These are phyloP conservation scores for Triplophysa yarkandensis DNA, from an alignment of 2,797 vertebrate genomes.

Conservation along the genomic window DNA sequence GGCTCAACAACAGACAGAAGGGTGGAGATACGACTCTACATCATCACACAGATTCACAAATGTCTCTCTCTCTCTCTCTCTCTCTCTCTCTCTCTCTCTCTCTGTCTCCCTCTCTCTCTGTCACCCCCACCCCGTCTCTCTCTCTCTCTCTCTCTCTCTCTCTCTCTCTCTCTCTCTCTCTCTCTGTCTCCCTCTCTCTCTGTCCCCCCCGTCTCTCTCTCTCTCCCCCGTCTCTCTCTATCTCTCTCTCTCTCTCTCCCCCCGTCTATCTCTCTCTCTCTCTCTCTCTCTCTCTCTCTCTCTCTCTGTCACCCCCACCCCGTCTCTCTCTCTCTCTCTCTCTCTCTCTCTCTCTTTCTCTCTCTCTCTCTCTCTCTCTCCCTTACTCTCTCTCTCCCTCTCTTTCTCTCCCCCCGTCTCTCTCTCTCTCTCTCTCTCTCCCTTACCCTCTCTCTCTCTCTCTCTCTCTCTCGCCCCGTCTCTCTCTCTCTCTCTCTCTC, in stretches of 20 bases:
- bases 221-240: no score
- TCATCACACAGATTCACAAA: not conserved
- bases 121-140: not conserved
- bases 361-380: not conserved
- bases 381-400: no score
- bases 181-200: no score
- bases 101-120: not conserved
- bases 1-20: not conserved
- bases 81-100: constrained; percentile 8
- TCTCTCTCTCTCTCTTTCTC: no score
- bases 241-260: constrained; percentile 20
- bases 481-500: not conserved
- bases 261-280: constrained; percentile 18
- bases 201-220: no score
- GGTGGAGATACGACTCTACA: not conserved
- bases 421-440: no score
- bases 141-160: not conserved
- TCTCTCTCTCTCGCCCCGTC: constrained; percentile 15
- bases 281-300: not conserved
- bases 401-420: no score
- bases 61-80: constrained; percentile 23
- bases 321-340: no score
- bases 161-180: not conserved
- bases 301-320: not conserved
- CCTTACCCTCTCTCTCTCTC: constrained; percentile 24